Evolutionary conservation across 2,113 vertebrate species (phyloP).

Genomic region (Hipposideros armiger): DNA sequence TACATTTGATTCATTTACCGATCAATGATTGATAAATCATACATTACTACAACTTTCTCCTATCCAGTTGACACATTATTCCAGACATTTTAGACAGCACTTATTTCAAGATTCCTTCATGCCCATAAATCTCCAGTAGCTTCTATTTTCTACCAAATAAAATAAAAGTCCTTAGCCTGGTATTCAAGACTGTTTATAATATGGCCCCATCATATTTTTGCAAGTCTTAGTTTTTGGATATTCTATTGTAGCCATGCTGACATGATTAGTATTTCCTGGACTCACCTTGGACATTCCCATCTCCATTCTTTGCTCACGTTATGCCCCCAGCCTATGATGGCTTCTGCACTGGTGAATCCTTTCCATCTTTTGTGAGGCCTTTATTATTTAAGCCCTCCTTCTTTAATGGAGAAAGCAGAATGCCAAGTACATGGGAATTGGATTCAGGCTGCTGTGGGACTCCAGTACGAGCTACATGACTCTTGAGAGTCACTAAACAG

Average conservation of each 20-base stretch:
- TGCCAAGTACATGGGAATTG: neutral
- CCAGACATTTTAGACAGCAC: neutral
- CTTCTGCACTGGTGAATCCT: neutral
- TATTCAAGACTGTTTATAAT: neutral
- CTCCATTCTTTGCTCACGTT: neutral
- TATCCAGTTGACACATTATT: conserved; percentile 5
- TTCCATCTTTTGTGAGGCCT: neutral
- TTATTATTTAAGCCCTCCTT: neutral
- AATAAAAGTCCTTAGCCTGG: conserved; percentile 1
- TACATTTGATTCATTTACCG: neutral
- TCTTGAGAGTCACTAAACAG: neutral
- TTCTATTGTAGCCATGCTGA: neutral
- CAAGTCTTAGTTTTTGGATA: neutral
- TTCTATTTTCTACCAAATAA: conserved; percentile 29
- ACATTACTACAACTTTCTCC: neutral
- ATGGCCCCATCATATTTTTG: neutral
- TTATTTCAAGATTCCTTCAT: conserved; percentile 27
- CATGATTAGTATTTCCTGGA: neutral
- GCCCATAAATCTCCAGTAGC: neutral
- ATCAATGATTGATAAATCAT: conserved; percentile 4
- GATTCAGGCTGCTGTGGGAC: neutral
- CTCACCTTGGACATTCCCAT: neutral
- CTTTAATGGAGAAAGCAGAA: neutral
- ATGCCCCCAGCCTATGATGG: neutral
- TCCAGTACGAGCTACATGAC: neutral